Base-by-base conservation (phyloP, 2,888 invertebrate genomes). In the Drosophila subsilvestris region DNA sequence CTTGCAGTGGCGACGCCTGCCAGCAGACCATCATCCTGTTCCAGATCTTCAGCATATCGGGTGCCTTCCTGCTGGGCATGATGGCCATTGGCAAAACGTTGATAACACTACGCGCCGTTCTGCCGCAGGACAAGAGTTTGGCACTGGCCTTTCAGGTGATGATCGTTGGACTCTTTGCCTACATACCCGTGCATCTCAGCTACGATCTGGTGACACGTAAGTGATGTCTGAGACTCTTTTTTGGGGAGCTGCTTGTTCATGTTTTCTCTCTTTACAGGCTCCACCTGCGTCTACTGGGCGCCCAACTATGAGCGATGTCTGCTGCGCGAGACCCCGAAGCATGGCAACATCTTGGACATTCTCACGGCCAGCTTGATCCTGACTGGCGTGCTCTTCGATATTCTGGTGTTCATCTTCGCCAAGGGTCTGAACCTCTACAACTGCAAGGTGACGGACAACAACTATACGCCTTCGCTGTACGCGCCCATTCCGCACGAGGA, bases 161-260 rank as follows among this genome's bases (percentile, higher is more conserved):
- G 47, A 88, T 94, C 37, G 84, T 94, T 1, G 93, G 94, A 0
- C 79, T 95, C 1, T 92, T 95, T 48, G 93, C 94, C 0, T 94
- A 94, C 86, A 88, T 95, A 3, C 95, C 95, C 0, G 94, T 94
- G 0, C 95, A 95, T 76, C 90, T 95, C 43, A 90, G 94, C 20
- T 95, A 95, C 80, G 93, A 94, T 54, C 86, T 92, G 8, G 93
- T 95, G 18, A 93, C 94, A 43, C 93, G 94, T 94, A 90, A 90
- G 90, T 80, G 0, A 3, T 14, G n/a, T 37, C 37, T 9, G 2
- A 6, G 14, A 7, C 14, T 37, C 14, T n/a, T 7, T 7, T 7
- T 37, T 25, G 25, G 37, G 5, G n/a, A 7, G 12, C 14, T 6
- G 6, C 14, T n/a, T 37, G 37, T n/a, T 37, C 7, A 37, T n/a